Evolutionary conservation across 2,797 vertebrate genomes (phyloP).

Genomic region (Aythya fuligula): DNA sequence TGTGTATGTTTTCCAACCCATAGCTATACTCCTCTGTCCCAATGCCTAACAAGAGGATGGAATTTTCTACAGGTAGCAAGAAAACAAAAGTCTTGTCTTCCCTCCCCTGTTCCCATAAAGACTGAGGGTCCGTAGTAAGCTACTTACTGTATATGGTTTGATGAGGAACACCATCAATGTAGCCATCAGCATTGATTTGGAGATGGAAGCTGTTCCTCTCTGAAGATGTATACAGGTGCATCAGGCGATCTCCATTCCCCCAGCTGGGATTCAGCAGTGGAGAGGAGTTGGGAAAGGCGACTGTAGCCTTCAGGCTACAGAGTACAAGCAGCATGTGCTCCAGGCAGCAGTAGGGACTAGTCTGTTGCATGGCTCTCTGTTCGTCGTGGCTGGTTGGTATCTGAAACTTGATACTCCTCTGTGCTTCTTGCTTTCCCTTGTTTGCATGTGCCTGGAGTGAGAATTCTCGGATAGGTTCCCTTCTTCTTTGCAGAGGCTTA

Average conservation of each 20-base stretch:
- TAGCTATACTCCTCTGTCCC: not conserved
- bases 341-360: constrained; percentile 26
- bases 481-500: constrained; percentile 73
- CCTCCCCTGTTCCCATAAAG: not conserved
- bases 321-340: constrained; percentile 59
- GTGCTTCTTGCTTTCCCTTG: not conserved
- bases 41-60: not conserved
- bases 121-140: not conserved
- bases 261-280: constrained; percentile 88
- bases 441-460: not conserved
- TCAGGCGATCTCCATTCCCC: constrained; percentile 85
- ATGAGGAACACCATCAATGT: constrained; percentile 68
- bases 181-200: constrained; percentile 82
- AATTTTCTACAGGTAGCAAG: not conserved
- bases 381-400: not conserved
- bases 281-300: constrained; percentile 84
- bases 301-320: constrained; percentile 70
- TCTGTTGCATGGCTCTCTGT: not conserved
- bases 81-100: not conserved
- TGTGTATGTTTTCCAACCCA: not conserved
- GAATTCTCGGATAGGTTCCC: constrained; percentile 53
- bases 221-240: constrained; percentile 91
- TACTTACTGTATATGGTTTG: constrained; percentile 87
- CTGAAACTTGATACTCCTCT: constrained; percentile 44
- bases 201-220: constrained; percentile 88